Base-by-base conservation (phyloP, 2,113 vertebrate genomes). In the Lagopus leucura region DNA sequence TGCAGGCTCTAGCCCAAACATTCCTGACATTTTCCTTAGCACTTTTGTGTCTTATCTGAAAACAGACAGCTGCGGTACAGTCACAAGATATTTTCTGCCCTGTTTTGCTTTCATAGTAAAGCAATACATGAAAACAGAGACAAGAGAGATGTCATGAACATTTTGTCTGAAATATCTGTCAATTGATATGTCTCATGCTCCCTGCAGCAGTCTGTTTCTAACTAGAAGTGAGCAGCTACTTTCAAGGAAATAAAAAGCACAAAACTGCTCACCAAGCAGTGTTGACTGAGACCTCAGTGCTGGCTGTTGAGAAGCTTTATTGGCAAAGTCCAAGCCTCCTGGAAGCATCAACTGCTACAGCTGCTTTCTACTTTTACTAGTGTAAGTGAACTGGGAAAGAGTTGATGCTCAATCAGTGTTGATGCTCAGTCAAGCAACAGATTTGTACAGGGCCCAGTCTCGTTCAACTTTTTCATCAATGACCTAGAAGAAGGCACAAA, bases 291-390 rank as follows among this genome's bases (percentile, higher is more conserved):
- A 11, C 36, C 4, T 3, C 42, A 78, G 36, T 4, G 1, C 14
- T 52, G 24, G 19, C 34, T 34, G 40, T 38, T 64, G 40, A 57
- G 20, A 32, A 58, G 32, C 38, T 61, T 52, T 80, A 6, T 40
- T 38, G 28, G n/a, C 36, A 22, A 8, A 66, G 3, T 14, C 18
- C 0, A 1, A 40, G 27, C 11, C 5, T 11, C 43, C n/a, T 4
- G 20, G 43, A 47, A 66, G 18, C 43, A 73, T 20, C 28, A 38
- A 8, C 38, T 63, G 8, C 38, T 54, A 34, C 45, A 58, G 13
- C 10, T 18, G 28, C 38, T 28, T n/a, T 24, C 14, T 64, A 48
- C 24, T 48, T 66, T 28, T n/a, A 21, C 19, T 38, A 8, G 38
- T 54, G 52, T 19, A 79, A 66, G 22, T 38, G 19, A 73, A 79